Percentiles rank a stretch among this genome's conserved stretches.
phyloP scores from a whole-genome alignment of 1,140 invertebrate species.

The Diachasmimorpha longicaudata region DNA sequence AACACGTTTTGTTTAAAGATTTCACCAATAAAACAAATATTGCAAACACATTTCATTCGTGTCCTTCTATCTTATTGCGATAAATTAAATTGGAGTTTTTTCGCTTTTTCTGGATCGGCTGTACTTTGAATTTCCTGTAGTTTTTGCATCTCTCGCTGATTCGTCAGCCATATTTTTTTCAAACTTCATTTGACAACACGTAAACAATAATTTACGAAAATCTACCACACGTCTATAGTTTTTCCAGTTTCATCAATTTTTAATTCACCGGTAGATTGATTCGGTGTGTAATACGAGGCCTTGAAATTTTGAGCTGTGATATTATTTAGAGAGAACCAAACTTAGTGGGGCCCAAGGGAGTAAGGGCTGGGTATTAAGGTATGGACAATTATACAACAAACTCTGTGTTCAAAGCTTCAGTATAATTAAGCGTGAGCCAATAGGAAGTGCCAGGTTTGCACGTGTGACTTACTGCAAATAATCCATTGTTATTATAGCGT shows the following conservation, averaged over 20 bases:
- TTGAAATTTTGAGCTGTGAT: too few relatives aligned
- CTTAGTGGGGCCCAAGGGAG: too few relatives aligned
- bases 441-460: too few relatives aligned
- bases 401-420: too few relatives aligned
- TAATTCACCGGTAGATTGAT: constrained; percentile 35
- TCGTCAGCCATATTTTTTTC: constrained; percentile 79
- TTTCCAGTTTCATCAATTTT: constrained; percentile 33
- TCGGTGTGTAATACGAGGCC: too few relatives aligned
- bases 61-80: constrained; percentile 80
- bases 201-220: constrained; percentile 83
- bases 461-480: too few relatives aligned
- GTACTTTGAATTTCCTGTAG: constrained; percentile 71
- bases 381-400: too few relatives aligned
- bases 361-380: too few relatives aligned
- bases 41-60: constrained; percentile 83
- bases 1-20: constrained; percentile 92
- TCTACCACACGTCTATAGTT: constrained; percentile 51
- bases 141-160: constrained; percentile 63
- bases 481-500: too few relatives aligned
- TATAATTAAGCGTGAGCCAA: too few relatives aligned
- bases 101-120: constrained; percentile 73
- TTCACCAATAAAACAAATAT: constrained; percentile 88
- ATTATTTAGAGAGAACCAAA: too few relatives aligned
- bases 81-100: constrained; percentile 70
- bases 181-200: constrained; percentile 87